Percentiles rank a stretch among this genome's conserved stretches.
Evolutionary conservation across 2,888 invertebrate species (phyloP).

Genomic region (Drosophila subquinaria): DNA sequence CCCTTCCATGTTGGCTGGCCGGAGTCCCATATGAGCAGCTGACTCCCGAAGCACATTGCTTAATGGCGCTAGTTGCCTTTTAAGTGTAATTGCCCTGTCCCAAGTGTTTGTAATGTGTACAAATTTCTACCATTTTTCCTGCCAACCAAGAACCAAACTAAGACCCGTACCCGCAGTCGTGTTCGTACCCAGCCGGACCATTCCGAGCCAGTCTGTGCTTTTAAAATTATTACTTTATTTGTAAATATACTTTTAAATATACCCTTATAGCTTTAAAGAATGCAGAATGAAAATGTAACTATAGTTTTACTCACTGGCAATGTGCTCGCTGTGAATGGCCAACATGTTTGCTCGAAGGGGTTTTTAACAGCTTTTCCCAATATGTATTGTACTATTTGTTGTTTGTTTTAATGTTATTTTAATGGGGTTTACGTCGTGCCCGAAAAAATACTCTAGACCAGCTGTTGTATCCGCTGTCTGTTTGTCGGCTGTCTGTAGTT

Average conservation of each 20-base stretch:
- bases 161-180: neutral
- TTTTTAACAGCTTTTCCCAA: slow-evolving; percentile 64
- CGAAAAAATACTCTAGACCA: slow-evolving; percentile 45
- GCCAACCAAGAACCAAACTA: slow-evolving; percentile 33
- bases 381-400: slow-evolving; percentile 48
- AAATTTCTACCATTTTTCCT: slow-evolving; percentile 66
- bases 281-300: slow-evolving; percentile 1
- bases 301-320: slow-evolving; percentile 83
- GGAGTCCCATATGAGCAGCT: slow-evolving; percentile 66
- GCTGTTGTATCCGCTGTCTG: slow-evolving; percentile 48
- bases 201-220: slow-evolving; percentile 61
- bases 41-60: slow-evolving; percentile 63
- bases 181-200: slow-evolving; percentile 10
- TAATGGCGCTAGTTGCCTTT: slow-evolving; percentile 77
- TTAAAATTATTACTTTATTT: slow-evolving; percentile 79
- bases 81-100: slow-evolving; percentile 81
- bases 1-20: slow-evolving; percentile 16
- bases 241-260: slow-evolving; percentile 41
- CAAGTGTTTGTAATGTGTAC: slow-evolving; percentile 76
- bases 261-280: slow-evolving; percentile 41
- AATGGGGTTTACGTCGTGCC: slow-evolving; percentile 59
- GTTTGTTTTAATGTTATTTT: slow-evolving; percentile 66
- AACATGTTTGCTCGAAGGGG: slow-evolving; percentile 79
- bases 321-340: slow-evolving; percentile 86
- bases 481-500: slow-evolving; percentile 19